Base-by-base conservation (phyloP, 2,797 vertebrate genomes). In the Tragelaphus oryx region DNA sequence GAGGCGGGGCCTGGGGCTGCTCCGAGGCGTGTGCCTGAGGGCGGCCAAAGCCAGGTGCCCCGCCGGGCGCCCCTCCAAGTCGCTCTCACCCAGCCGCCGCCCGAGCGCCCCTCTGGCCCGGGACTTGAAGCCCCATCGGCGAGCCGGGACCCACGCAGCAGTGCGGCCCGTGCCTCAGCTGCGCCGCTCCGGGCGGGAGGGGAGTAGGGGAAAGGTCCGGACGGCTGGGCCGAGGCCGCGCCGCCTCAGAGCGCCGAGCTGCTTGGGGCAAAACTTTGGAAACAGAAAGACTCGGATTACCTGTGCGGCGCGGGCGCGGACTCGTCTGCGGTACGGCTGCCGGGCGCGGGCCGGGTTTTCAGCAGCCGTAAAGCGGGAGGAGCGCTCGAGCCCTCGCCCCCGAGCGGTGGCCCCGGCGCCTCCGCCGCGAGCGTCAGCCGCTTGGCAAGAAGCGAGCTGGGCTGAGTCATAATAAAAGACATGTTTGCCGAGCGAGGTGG, bases 291-390 rank as follows among this genome's bases (percentile, higher is more conserved):
- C 93, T 85, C 60, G 26, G 24, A 57, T 98, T 98, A 98, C 97
- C 98, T 98, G 96, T 89, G 91, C 87, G 89, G 91, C 92, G 94
- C 94, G 96, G 90, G 85, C 93, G 93, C 93, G 90, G 75, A 89
- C 94, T 48, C 82, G 94, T 94, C 87, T 78, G 97, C 97, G 87
- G 97, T 81, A 96, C 97, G 96, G 97, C 98, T 48, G 97, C 97
- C 68, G 87, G 81, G 92, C 96, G 48, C 96, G 81, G 82, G 62
- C 96, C 93, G 89, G 94, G 93, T 97, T 97, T 98, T 97, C 98
- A 97, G 98, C 98, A 97, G 98, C 97, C 98, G 98, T 97, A 98
- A 98, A 98, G 98, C 97, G 94, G 96, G 55, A 87, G 84, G 59
- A 88, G 95, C 68, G 95, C 93, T 55, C 48, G 22, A 74, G 83